Evolutionary conservation across 1,140 invertebrate species (phyloP), one percentile per base, ranked within the genome.

Genomic region (Penaeus chinensis): DNA sequence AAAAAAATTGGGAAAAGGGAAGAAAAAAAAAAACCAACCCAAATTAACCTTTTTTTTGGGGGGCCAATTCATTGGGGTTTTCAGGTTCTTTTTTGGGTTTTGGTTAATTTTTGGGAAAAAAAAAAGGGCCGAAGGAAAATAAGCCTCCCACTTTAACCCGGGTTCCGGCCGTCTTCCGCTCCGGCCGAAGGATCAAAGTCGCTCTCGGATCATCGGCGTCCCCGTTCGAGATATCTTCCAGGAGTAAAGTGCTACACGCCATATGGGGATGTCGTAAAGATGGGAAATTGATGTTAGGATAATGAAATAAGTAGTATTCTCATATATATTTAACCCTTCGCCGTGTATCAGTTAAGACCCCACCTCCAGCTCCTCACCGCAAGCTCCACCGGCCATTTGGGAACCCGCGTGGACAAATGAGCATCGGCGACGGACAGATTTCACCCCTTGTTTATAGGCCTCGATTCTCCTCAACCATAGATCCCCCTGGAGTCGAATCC

Each of bases 191-290:
- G 27, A 19, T 32, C 71, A 74, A 24, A 74, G 20, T 37, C 27
- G 71, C 71, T 37, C 27, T 27, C 71, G 24, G 42, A 37, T 32
- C 27, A 27, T 4, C 24, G 61, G 24, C 24, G 63, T 42, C 80
- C 42, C 61, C 16, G 78, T 24, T 24, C n/a, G 78, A 83, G 54
- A 77, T 63, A 62, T 77, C 80, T 62, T 24, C 80, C 69, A 22
- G 37, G 47, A 69, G 80, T 60, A 62, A 63, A 76, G 80, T 82
- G 82, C 80, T 47, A 47, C 80, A 24, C 63, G 61, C 86, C 86
- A 82, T 87, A 87, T 87, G 80, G 76, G 86, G 86, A 76, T 87
- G 86, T 87, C 86, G 81, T 87, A 87, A 87, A 87, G 86, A 87
- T 71, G 79, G 62, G 74, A 83, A 83, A 87, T 87, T 87, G 86